These are phyloP conservation scores for Drosophila paranaensis DNA, from an alignment of 2,888 invertebrate species.

Conservation along the genomic window DNA sequence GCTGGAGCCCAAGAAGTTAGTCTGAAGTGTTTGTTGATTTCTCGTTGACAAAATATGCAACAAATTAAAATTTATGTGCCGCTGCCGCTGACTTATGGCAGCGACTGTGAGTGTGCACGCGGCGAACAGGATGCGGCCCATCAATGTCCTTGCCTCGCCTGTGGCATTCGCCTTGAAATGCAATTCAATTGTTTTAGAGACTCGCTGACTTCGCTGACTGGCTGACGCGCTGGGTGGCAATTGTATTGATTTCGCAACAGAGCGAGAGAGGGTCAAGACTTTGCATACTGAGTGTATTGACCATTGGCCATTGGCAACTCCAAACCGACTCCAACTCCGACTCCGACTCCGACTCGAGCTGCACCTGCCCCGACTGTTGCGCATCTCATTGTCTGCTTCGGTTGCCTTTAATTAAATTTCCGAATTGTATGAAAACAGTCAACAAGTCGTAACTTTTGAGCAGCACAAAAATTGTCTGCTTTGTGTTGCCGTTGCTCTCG, in stretches of 20 bases:
- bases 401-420: conserved; percentile 79
- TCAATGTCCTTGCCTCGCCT: conserved; percentile 72
- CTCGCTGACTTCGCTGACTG: conserved; percentile 9
- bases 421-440: conserved; percentile 80
- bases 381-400: conserved; percentile 77
- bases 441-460: conserved; percentile 78
- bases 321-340: conserved; percentile 6
- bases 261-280: conserved; percentile 65
- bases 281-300: conserved; percentile 55
- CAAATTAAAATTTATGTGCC: conserved; percentile 79
- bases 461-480: conserved; percentile 57
- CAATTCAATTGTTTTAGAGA: conserved; percentile 81
- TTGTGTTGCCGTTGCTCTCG: conserved; percentile 43
- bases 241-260: conserved; percentile 80
- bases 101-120: conserved; percentile 8
- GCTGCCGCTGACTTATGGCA: conserved; percentile 64
- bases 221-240: conserved; percentile 79
- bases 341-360: not conserved
- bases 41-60: conserved; percentile 80
- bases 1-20: conserved; percentile 68
- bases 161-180: conserved; percentile 65
- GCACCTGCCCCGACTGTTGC: conserved; percentile 21
- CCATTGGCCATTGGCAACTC: conserved; percentile 55
- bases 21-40: conserved; percentile 66
- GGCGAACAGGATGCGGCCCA: conserved; percentile 75